Conservation (phyloP, 2,888 invertebrate species). For the Acleris cristana region DNA sequence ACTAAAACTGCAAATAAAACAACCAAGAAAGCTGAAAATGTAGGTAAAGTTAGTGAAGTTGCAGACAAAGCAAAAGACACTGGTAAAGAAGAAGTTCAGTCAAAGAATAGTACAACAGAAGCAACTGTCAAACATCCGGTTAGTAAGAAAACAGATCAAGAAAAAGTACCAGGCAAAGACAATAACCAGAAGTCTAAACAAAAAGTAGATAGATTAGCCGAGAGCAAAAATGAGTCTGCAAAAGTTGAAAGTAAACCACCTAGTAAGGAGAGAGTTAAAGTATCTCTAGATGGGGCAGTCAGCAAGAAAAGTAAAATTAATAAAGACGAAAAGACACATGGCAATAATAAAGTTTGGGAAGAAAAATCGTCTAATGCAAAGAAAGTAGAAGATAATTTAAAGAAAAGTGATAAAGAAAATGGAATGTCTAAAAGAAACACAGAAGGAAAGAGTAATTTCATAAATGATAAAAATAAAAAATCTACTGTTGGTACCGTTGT, state of each 20-base stretch:
- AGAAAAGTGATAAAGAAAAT: slow-evolving; percentile 3
- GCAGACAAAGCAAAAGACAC: not conserved
- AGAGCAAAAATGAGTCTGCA: not conserved
- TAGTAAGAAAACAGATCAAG: not conserved
- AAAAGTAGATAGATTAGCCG: not conserved
- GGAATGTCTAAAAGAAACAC: not conserved
- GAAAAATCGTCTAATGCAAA: not conserved
- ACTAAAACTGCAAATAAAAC: not conserved
- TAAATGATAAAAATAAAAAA: not conserved
- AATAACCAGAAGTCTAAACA: slow-evolving; percentile 3
- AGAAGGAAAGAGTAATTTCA: not conserved
- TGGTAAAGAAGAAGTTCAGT: not conserved
- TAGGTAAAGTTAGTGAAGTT: not conserved
- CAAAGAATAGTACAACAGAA: not conserved
- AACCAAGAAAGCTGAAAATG: not conserved
- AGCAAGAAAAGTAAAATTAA: not conserved
- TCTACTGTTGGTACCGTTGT: not conserved
- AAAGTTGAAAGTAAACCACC: not conserved
- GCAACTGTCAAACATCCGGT: not conserved
- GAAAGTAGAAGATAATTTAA: not conserved
- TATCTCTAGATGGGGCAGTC: not conserved
- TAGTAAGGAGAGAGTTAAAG: not conserved
- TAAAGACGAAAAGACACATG: not conserved
- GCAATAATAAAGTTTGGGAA: not conserved
- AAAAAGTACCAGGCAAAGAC: not conserved